Conservation (phyloP, 2,888 invertebrate species). For the Pyrrhosoma nymphula region DNA sequence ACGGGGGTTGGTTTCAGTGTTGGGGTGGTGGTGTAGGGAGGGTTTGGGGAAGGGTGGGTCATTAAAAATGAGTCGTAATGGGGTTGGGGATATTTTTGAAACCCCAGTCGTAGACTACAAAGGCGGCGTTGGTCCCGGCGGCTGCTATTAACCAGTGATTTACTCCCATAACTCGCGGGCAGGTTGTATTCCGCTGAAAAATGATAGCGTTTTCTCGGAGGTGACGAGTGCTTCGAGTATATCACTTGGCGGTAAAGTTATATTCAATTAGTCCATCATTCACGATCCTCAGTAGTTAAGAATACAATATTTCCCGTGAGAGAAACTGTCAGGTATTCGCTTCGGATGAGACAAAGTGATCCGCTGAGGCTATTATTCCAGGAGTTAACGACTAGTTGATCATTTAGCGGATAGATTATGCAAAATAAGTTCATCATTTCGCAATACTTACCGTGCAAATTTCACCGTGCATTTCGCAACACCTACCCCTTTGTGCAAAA, state of each 20-base stretch:
- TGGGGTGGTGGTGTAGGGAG: not conserved
- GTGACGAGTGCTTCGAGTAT: not conserved
- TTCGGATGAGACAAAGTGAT: no score
- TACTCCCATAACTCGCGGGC: not conserved
- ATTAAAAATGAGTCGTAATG: not conserved
- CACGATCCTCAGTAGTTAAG: no score
- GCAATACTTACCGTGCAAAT: no score
- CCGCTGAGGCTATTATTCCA: no score
- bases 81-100: not conserved
- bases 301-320: no score
- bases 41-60: not conserved
- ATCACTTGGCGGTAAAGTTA: not conserved
- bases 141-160: not conserved
- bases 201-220: not conserved
- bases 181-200: not conserved
- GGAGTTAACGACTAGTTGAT: no score
- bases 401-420: no score
- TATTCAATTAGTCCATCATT: not conserved
- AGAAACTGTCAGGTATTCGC: no score
- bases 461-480: no score
- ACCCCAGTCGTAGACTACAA: not conserved
- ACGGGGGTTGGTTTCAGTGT: not conserved
- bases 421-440: no score
- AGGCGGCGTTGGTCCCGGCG: not conserved
- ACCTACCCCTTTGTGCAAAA: no score